phyloP scores from a whole-genome alignment of 2,113 vertebrate species.

The Rhea americana region DNA sequence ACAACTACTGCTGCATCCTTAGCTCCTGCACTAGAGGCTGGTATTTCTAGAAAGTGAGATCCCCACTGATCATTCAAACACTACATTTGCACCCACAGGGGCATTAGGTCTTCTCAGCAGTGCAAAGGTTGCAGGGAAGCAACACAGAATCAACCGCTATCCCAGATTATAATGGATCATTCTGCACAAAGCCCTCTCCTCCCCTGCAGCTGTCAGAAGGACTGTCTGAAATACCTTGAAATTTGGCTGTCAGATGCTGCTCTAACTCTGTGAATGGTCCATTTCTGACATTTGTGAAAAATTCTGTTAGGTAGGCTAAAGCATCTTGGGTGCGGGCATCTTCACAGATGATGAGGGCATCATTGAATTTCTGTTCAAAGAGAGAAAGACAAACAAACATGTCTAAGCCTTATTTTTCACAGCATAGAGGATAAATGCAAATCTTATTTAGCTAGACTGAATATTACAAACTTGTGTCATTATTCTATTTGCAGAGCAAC shows the following conservation, averaged over 20 bases:
- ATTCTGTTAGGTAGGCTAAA: slow-evolving; percentile 75
- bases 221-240: slow-evolving; percentile 71
- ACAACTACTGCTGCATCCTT: not conserved
- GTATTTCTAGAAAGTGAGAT: not conserved
- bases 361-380: slow-evolving; percentile 79
- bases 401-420: not conserved
- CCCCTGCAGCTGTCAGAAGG: not conserved
- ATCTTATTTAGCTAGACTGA: not conserved
- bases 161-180: not conserved
- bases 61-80: not conserved
- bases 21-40: not conserved
- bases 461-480: not conserved
- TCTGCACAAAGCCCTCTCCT: not conserved
- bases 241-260: slow-evolving; percentile 66
- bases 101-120: not conserved
- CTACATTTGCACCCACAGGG: not conserved
- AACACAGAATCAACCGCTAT: not conserved
- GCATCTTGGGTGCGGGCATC: slow-evolving; percentile 78
- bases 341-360: slow-evolving; percentile 81
- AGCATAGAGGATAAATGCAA: rapidly evolving
- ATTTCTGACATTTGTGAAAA: slow-evolving; percentile 74
- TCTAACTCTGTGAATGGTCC: slow-evolving; percentile 73
- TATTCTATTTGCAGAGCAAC: not conserved
- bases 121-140: not conserved
- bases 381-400: not conserved